Evolutionary conservation across 1,140 invertebrate genomes (phyloP), one percentile per base, ranked within the genome.

Genomic region (Himalopsyche phryganea): DNA sequence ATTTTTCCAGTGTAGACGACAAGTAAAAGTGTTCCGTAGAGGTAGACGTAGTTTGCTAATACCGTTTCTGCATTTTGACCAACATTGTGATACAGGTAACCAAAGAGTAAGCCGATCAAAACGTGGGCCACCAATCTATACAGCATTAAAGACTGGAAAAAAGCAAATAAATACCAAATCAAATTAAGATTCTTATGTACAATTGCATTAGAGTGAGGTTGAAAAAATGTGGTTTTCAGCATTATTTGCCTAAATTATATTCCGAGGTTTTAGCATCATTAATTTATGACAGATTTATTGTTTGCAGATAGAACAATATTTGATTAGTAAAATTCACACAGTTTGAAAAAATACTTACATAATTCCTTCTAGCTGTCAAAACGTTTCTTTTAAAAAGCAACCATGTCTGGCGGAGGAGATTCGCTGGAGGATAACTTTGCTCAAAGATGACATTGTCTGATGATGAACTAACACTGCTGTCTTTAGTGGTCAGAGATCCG

Each of bases 1-100:
- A 96, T 96, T 75, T 96, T 90, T 46, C 93, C 92, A 7, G 93
- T 94, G 68, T 96, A 96, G 58, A 96, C 91, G 13, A 96, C 81
- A 51, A 97, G 86, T 41, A 97, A 74, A 67, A 94, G 85, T 11
- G 90, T 88, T 60, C 95, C 94, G 71, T 96, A 98, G 1, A 97
- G 73, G 66, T 92, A 96, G 2, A 92, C 90, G 65, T 92, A 91
- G 76, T 97, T 98, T 52, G 90, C 93, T 42, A 94, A 81, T 14
- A 92, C 87, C 42, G 87, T 88, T 63, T 85, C 86, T 0, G 92
- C 92, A 67, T 90, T 86, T 60, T 87, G 86, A 11, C 94, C 94
- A 23, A 95, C 94, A 60, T 87, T 86, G 67, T 81, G 83, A 70
- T 96, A 97, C 0, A 96, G 74, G 65, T 94, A 88, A 0, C 94